Conservation (phyloP, 2,113 vertebrate genomes). For the Glareola pratincola region DNA sequence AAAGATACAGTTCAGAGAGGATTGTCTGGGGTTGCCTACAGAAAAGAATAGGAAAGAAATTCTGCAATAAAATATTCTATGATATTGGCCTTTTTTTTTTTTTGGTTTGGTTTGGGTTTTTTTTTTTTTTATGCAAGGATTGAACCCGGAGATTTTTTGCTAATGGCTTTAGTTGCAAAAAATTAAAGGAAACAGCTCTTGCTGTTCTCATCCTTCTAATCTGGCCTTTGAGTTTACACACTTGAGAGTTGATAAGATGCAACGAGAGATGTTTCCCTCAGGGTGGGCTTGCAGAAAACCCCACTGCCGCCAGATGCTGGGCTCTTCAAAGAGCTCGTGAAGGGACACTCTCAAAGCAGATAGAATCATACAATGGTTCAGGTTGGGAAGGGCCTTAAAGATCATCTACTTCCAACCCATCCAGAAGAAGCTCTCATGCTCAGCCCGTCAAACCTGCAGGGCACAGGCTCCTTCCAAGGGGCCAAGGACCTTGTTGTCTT, state of each 20-base stretch:
- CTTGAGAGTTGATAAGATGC: neutral
- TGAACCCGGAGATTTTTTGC: neutral
- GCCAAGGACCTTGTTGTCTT: neutral
- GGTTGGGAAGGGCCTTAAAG: too few species aligned
- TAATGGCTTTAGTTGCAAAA: neutral
- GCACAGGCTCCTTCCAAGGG: neutral
- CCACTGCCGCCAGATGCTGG: too few species aligned
- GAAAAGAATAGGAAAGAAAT: neutral
- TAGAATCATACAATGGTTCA: too few species aligned
- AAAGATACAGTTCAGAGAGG: neutral
- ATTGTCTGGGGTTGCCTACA: neutral
- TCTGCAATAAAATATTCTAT: neutral
- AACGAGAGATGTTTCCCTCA: neutral
- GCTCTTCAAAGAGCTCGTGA: neutral
- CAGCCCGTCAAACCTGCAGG: neutral
- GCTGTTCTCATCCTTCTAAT: neutral
- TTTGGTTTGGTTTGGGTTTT: too few species aligned
- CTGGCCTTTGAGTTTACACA: neutral
- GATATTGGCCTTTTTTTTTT: neutral
- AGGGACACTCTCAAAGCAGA: neutral
- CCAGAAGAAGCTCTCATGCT: neutral
- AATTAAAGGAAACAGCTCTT: neutral
- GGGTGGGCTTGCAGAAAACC: neutral
- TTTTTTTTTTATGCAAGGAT: neutral
- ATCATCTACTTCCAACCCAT: too few species aligned